Percentiles rank a stretch among this genome's conserved stretches.
These are phyloP conservation scores for Lysiphlebus fabarum DNA, from an alignment of 1,140 invertebrate genomes.

Conservation along the genomic window DNA sequence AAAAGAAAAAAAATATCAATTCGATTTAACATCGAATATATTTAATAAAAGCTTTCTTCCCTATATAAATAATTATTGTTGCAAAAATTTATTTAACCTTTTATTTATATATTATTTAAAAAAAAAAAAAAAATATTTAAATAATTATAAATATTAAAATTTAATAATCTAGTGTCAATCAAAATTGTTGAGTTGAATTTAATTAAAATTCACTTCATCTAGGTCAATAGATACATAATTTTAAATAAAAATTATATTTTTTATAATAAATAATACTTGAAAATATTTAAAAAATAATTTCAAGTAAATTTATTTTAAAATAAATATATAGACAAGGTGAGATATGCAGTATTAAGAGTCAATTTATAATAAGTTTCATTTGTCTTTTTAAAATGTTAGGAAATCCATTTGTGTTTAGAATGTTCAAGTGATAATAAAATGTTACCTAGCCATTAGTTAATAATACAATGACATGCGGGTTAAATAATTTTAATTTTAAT, in stretches of 20 bases:
- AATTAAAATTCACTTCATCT: background rate
- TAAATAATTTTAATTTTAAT: background rate
- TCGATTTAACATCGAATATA: slow-evolving; percentile 19
- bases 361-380: background rate
- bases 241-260: background rate
- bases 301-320: too few species aligned
- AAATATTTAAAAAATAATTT: too few species aligned
- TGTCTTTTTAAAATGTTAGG: slow-evolving; percentile 18
- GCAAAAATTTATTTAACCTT: slow-evolving; percentile 7
- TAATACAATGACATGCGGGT: slow-evolving; percentile 5
- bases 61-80: slow-evolving; percentile 19
- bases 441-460: slow-evolving; percentile 16
- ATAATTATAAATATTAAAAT: background rate
- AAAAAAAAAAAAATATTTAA: background rate
- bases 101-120: background rate
- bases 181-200: background rate
- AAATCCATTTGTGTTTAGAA: slow-evolving; percentile 22
- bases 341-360: slow-evolving; percentile 10
- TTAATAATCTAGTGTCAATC: slow-evolving; percentile 4
- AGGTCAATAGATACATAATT: slow-evolving; percentile 6
- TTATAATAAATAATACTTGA: slow-evolving; percentile 1
- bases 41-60: slow-evolving; percentile 38
- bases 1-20: background rate
- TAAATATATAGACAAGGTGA: background rate
- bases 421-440: slow-evolving; percentile 12